Percentiles rank a stretch among this genome's conserved stretches.
Conservation (phyloP, 2,888 invertebrate genomes). For the Gortyna flavago region DNA sequence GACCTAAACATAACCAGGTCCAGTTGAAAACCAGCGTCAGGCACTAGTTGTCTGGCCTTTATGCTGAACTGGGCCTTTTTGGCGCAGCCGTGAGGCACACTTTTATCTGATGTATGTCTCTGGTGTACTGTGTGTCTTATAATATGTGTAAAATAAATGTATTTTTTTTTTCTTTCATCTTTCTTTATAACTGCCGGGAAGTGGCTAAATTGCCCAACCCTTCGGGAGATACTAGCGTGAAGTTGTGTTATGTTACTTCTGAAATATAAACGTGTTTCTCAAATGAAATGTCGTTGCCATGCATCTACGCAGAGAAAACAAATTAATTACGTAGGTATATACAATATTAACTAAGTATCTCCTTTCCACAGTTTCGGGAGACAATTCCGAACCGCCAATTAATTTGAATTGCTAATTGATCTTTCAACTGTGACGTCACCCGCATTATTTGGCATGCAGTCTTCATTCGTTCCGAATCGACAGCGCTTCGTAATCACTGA, state of each 20-base stretch:
- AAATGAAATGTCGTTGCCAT: background rate
- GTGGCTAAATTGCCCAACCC: background rate
- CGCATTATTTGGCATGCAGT: slow-evolving; percentile 57
- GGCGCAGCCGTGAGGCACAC: no score
- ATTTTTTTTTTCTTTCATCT: no score
- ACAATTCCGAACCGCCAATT: slow-evolving; percentile 34
- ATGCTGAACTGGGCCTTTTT: no score
- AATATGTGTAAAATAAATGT: no score
- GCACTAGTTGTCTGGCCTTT: no score
- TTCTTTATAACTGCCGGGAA: background rate
- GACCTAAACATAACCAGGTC: background rate
- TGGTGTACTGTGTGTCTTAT: no score
- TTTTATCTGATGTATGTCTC: no score
- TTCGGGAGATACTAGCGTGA: no score
- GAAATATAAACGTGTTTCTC: background rate
- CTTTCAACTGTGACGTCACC: slow-evolving; percentile 59
- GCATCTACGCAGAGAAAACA: background rate
- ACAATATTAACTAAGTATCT: background rate
- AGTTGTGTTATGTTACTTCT: background rate
- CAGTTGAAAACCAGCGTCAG: no score
- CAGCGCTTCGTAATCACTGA: slow-evolving; percentile 57
- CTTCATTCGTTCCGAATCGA: slow-evolving; percentile 57
- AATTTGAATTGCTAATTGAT: slow-evolving; percentile 57
- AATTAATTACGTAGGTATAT: background rate
- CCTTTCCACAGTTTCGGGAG: background rate